Base-by-base conservation (phyloP, 2,888 invertebrate genomes). In the Agrochola macilenta region DNA sequence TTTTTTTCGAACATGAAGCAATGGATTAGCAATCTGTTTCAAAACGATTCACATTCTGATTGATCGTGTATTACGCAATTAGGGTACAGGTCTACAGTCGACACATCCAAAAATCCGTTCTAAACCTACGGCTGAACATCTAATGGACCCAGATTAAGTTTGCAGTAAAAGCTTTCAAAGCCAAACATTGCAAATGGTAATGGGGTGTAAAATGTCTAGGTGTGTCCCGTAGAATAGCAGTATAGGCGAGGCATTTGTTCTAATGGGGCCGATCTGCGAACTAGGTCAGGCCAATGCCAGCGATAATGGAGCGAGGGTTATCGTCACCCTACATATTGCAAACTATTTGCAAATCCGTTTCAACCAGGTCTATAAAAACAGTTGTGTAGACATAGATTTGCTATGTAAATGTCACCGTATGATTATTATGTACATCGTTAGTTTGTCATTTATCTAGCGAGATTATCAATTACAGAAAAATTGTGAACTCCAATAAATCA, bases 211-310 rank as follows among this genome's bases (percentile, higher is more conserved):
- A 90, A 91, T 90, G 88, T 79, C 80, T 89, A 90, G 94, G 93
- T 87, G 94, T 90, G 94, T 88, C 91, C 89, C 69, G 94, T 35
- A 68, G 69, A 69, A 79, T 77, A 77, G 88, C 80, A 76, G 79
- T 80, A 86, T 78, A 88, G 88, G 90, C 83, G 85, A 89, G 91
- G 91, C 89, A 90, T 93, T 91, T 92, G 89, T 88, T 92, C 88
- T 93, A 93, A 94, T 92, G 92, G 92, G 91, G 92, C 89, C 91
- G 88, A 89, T 91, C 89, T 90, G 85, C 84, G 79, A 94, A 93
- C 81, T 93, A 87, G 95, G 95, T 93, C 95, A 93, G 95, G 95
- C 92, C 95, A 94, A 94, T 94, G 94, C 88, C 94, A 87, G 83
- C 79, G 85, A 87, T 88, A 88, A 88, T 86, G 74, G 74, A 79